Evolutionary conservation across 2,888 invertebrate genomes (phyloP), one percentile per base, ranked within the genome.

Genomic region (Anodontia alba): DNA sequence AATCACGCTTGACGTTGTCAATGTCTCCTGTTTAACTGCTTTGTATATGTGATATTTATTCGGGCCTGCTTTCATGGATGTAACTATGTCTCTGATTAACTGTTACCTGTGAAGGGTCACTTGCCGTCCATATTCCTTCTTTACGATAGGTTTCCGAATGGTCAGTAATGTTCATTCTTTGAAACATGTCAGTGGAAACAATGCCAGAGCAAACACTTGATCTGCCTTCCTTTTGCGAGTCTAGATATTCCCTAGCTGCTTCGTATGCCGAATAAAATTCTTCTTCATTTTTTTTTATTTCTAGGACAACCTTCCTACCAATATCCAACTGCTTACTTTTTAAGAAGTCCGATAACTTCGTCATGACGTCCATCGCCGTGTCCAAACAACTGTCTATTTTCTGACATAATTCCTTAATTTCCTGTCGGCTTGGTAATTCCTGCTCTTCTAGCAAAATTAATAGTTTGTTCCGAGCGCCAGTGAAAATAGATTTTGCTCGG

Each of bases 381-480:
- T 67, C 67, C 67, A 67, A 12, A 67, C 67, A 67, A 67, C 38
- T 36, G 67, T 67, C 67, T 38, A 67, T 38, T 29, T 67, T 67
- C 36, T 67, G 26, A 67, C 67, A 36, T 36, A 36, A n/a, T 29
- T 36, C 67, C 36, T 42, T 67, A 29, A 67, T 20, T 36, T 38
- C 67, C 23, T 26, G 67, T 10, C 67, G 36, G 38, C 67, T 67
- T 23, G 67, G 67, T 67, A 67, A 67, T 5, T 67, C 67, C 42
- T 67, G 38, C 15, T 67, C 23, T 38, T 67, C 67, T 36, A 67
- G 36, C 29, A 67, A 8, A 5, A 36, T 8, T 12, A 67, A 20
- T n/a, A 67, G 38, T 8, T 29, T 36, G 67, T 67, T 36, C 23
- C 67, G 67, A 31, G 38, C 36, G n/a, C 67, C 36, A 26, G 67